Base-by-base conservation (phyloP, 2,888 invertebrate genomes). In the Habroteleia sp. region DNA sequence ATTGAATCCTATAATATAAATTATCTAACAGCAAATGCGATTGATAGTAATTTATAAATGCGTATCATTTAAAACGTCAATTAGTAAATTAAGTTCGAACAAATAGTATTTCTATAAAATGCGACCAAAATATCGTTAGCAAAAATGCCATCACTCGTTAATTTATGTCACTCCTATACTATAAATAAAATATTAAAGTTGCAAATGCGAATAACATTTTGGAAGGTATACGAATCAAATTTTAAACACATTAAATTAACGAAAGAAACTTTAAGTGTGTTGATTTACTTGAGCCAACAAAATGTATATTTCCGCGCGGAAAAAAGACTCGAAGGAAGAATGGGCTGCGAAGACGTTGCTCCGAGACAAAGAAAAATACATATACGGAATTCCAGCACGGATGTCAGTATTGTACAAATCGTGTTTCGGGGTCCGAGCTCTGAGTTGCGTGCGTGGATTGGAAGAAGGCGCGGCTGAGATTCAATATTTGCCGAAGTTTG, bases 401-500 rank as follows among this genome's bases (percentile, higher is more conserved):
- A 69, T 62, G 69, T 60, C 60, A 50, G 58, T 50, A 41, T 50
- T 46, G 41, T 52, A 73, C 37, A 48, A 73, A 60, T 65, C 68
- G 50, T 63, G 62, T 74, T 48, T 52, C 65, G 42, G 37, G 39
- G 46, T 13, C 52, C 3, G 23, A 14, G 39, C 23, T 46, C 8
- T 39, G 14, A 10, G 56, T 46, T 41, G 63, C 52, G 44, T 71
- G 62, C 56, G 31, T 44, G 63, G 44, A 72, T 75, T 35, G 14
- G 37, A 48, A 31, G 50, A 66, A 76, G 77, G 74, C 63, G 77
- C 78, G 80, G 79, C 69, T 75, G 74, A 71, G 74, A 80, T 80
- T 81, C 78, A 81, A 81, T 81, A 81, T 81, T 81, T 79, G 74
- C 63, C 56, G 54, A 77, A 62, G 77, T 73, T 76, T 52, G 72